Base-by-base conservation (phyloP, 2,888 invertebrate species). In the Cryptus viduatorius region DNA sequence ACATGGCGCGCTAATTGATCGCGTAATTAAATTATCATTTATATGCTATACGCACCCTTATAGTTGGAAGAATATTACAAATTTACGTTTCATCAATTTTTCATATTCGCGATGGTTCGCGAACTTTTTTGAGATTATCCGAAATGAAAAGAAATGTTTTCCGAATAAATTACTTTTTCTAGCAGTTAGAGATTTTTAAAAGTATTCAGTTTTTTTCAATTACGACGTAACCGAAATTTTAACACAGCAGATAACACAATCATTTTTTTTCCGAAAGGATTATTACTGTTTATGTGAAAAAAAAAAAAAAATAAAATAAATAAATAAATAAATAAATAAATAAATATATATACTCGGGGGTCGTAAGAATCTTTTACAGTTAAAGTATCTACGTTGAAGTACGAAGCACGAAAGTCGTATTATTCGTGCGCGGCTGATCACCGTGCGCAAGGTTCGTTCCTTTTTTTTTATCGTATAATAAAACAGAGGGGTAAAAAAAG, bases 1-100 rank as follows among this genome's bases (percentile, higher is more conserved):
- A 69, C 69, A 48, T 29, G 10, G n/a, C 37, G 19, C 37, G 42
- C n/a, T 71, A 82, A 77, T 77, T 82, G 76, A 75, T 82, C 44
- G 31, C 72, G 65, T 71, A 42, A 73, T 73, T 59, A 44, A 73
- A 73, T 59, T 73, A 71, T 46, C 50, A 53, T 53, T 53, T 69
- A 29, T 69, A 50, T 19, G 56, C n/a, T 19, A 19, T 10, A 59
- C 59, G 31, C 59, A n/a, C 48, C 8, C n/a, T 31, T n/a, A 29
- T 7, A 31, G 59, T 61, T 14, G 10, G n/a, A 29, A 31, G 29
- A 31, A n/a, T n/a, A 31, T 31, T 61, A 8, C 7, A n/a, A 46
- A 24, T 71, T 71, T 42, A 12, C 24, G 53, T 37, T 16, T 19
- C n/a, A 42, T 19, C 37, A 67, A 19, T 67, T 44, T 14, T 10